A percentile compares a stretch with the other conserved stretches of the same genome.
phyloP scores from a whole-genome alignment of 2,113 vertebrate species.

The Deroptyus accipitrinus region DNA sequence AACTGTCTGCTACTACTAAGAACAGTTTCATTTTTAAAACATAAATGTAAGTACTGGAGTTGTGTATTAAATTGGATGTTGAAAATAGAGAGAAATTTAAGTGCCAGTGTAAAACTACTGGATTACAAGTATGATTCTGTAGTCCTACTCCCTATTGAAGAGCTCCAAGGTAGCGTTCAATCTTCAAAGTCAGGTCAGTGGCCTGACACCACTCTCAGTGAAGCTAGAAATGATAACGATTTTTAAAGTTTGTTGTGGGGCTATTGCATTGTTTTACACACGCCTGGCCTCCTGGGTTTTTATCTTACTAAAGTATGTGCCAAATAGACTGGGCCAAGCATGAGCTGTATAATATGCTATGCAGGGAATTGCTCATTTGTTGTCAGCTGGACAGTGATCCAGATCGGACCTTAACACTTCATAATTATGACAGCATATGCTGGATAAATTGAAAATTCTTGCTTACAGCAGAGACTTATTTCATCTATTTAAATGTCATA shows the following conservation, averaged over 20 bases:
- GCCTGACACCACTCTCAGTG: fast-evolving
- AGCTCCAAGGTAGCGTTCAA: not conserved
- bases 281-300: not conserved
- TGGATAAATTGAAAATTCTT: not conserved
- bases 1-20: not conserved
- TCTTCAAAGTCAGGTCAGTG: not conserved
- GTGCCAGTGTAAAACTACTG: not conserved
- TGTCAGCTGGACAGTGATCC: not conserved
- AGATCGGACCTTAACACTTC: not conserved
- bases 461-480: not conserved
- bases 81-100: not conserved
- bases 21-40: not conserved
- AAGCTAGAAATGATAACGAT: not conserved
- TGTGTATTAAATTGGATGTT: not conserved
- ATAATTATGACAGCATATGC: not conserved
- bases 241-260: not conserved
- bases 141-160: not conserved
- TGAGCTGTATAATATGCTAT: not conserved
- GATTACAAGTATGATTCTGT: not conserved
- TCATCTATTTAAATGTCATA: not conserved
- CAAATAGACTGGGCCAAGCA: fast-evolving
- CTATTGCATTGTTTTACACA: not conserved
- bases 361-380: not conserved
- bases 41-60: not conserved
- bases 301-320: not conserved